Conservation (phyloP, 1,140 invertebrate genomes). For the Aphis craccivora region DNA sequence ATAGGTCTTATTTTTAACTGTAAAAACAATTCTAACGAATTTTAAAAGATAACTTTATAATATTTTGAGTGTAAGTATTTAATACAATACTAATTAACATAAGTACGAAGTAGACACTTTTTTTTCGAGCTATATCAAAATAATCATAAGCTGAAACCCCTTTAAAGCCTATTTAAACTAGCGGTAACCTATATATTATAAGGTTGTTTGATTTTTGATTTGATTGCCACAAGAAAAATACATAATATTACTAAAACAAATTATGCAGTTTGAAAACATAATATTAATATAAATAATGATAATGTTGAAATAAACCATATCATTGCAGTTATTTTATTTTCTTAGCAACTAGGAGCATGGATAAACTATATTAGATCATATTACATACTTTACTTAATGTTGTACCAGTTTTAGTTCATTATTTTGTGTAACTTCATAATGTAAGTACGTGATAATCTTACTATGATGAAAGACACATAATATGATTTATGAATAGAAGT, state of each 20-base stretch:
- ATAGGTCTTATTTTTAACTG: no score
- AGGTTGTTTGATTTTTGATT: no score
- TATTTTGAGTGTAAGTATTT: no score
- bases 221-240: no score
- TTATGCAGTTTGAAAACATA: not conserved
- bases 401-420: not conserved
- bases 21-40: no score
- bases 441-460: not conserved
- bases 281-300: not conserved
- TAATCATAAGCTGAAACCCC: no score
- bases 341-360: not conserved
- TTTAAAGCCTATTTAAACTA: no score
- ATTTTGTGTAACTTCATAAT: not conserved
- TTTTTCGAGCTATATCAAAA: no score
- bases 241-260: not conserved
- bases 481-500: constrained; percentile 28
- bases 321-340: not conserved
- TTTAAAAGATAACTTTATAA: no score
- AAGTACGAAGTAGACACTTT: no score
- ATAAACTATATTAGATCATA: not conserved
- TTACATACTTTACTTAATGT: not conserved
- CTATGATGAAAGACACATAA: not conserved
- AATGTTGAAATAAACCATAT: not conserved
- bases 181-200: no score
- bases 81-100: no score